phyloP scores from a whole-genome alignment of 2,888 invertebrate species.

The Eristalis arbustorum region DNA sequence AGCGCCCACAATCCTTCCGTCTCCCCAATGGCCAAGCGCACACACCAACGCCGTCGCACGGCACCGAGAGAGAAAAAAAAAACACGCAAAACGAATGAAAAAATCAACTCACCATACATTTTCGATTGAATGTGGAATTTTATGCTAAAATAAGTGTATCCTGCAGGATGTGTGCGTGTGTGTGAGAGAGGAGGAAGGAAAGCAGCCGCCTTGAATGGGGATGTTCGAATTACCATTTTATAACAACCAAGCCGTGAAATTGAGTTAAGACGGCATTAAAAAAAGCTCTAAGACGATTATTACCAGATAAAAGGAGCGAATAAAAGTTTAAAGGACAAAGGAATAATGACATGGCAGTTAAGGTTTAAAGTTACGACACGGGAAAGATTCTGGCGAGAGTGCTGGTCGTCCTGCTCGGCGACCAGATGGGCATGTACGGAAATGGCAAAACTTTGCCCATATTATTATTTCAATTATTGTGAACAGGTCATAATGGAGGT shows the following conservation, averaged over 20 bases:
- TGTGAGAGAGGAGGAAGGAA: background rate
- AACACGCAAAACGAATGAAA: background rate
- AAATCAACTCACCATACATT: conserved; percentile 44
- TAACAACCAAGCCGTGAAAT: conserved; percentile 56
- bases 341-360: conserved; percentile 50
- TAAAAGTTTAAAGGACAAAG: conserved; percentile 53
- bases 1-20: background rate
- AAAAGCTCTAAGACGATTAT: conserved; percentile 56
- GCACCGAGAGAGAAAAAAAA: background rate
- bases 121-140: conserved; percentile 53
- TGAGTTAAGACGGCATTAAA: conserved; percentile 55
- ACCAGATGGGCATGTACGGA: conserved; percentile 26
- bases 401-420: background rate
- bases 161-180: conserved; percentile 11
- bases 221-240: conserved; percentile 59
- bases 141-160: conserved; percentile 39
- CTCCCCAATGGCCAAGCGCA: background rate
- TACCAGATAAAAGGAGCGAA: conserved; percentile 48
- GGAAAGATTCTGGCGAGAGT: background rate
- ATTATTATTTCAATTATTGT: conserved; percentile 21
- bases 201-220: conserved; percentile 19
- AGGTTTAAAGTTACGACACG: conserved; percentile 13
- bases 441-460: conserved; percentile 44
- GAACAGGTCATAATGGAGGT: conserved; percentile 3
- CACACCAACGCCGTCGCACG: background rate